These are phyloP conservation scores for Arnoldichthys spilopterus DNA, from an alignment of 2,797 vertebrate genomes.

Conservation along the genomic window DNA sequence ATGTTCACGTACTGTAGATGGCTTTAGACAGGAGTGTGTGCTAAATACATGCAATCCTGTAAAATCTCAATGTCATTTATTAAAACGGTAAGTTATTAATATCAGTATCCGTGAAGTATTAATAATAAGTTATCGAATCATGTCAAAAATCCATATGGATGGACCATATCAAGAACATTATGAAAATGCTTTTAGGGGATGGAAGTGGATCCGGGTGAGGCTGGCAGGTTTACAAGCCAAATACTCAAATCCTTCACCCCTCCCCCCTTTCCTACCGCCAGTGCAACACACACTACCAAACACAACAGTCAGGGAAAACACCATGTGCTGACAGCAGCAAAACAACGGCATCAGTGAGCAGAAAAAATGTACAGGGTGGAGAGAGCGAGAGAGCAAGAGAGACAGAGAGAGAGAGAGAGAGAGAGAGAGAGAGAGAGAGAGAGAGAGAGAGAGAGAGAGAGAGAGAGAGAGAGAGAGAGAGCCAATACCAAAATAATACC, in stretches of 20 bases:
- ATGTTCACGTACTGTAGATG: too few species aligned
- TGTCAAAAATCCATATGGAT: too few species aligned
- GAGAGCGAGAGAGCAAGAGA: neutral
- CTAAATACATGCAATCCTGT: too few species aligned
- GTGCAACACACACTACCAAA: neutral
- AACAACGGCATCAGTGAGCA: neutral
- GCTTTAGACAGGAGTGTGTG: too few species aligned
- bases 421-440: conserved; percentile 6
- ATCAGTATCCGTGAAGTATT: too few species aligned
- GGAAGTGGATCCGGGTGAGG: neutral
- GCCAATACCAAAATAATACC: too few species aligned
- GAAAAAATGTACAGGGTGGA: neutral
- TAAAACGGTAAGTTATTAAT: too few species aligned
- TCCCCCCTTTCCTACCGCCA: neutral
- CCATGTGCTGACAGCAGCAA: neutral
- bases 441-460: neutral
- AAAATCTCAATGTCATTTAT: too few species aligned
- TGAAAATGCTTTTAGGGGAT: neutral
- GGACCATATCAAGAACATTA: neutral
- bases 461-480: neutral
- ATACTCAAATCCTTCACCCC: neutral
- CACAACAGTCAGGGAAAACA: neutral
- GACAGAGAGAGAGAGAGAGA: neutral
- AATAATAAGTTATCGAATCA: too few species aligned
- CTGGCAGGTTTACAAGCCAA: neutral